These are phyloP conservation scores for Polietes domitor DNA, from an alignment of 2,888 invertebrate genomes.

Conservation along the genomic window DNA sequence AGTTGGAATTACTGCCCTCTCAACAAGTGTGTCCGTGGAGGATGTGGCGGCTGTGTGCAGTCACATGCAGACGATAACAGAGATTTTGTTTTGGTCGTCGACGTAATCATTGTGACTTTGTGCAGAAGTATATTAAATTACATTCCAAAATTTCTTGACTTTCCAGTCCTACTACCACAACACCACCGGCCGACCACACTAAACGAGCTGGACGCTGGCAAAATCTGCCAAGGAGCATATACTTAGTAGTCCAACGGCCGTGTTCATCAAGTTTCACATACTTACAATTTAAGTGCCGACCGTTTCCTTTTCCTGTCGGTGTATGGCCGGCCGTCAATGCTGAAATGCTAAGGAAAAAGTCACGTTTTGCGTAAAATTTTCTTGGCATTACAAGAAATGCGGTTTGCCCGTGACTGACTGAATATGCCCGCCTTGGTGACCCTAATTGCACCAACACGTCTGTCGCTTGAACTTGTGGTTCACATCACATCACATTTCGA, in stretches of 20 bases:
- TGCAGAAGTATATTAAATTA: conserved; percentile 11
- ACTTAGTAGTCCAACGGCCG: not conserved
- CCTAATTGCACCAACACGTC: conserved; percentile 50
- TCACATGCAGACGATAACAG: not conserved
- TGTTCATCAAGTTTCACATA: not conserved
- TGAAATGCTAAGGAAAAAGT: not conserved
- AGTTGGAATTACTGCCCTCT: not conserved
- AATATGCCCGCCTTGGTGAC: conserved; percentile 16
- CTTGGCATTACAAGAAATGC: not conserved
- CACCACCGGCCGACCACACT: not conserved
- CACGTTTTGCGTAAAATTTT: not conserved
- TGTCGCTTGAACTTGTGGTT: conserved; percentile 35
- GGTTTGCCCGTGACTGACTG: not conserved
- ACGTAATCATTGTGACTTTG: not conserved
- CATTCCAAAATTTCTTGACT: not conserved
- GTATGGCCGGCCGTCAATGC: not conserved
- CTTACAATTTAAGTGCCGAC: not conserved
- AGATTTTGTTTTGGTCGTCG: not conserved
- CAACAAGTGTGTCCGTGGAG: conserved; percentile 2
- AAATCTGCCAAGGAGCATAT: not conserved
- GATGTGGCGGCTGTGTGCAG: not conserved
- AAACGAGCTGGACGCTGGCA: not conserved
- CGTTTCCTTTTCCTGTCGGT: not conserved
- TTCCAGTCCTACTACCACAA: not conserved
- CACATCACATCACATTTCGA: conserved; percentile 18